Evolutionary conservation across 2,888 invertebrate species (phyloP), one percentile per base, ranked within the genome.

Genomic region (Phymatocera aterrima): DNA sequence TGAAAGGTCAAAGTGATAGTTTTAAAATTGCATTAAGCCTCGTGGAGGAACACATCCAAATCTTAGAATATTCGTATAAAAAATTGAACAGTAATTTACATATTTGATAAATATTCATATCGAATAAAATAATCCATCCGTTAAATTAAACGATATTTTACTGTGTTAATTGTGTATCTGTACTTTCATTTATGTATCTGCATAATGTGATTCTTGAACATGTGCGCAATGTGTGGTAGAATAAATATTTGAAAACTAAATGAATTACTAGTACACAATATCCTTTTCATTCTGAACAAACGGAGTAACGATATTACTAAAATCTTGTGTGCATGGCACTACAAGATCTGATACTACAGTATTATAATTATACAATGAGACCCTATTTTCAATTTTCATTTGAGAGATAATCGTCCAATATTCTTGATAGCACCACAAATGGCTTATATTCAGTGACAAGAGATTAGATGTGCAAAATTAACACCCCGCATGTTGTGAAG

Each of bases 21-120:
- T 89, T 88, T 79, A 80, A 79, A 77, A 82, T 88, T 54, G 87
- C 87, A 31, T 81, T 83, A 31, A 54, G 51, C 80, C 82, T 89
- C 57, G 51, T 87, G 4, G 80, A 86, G 60, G 88, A 88, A 77
- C 85, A 85, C 61, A 74, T 87, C 78, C 68, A 68, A 43, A 79
- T 87, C 79, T 81, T 87, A 61, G 77, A 81, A 80, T 72, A 78
- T 18, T 81, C 82, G 40, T 79, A 78, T 2, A 70, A 60, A 15
- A 31, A 34, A 28, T 78, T 83, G 3, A 37, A 15, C 15, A 40
- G 51, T 77, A 65, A 61, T 77, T 72, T 80, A 18, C 28, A 64
- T 68, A 77, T 60, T 65, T 60, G 18, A 60, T 24, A 75, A 57
- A 51, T 46, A 8, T 15, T 54, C 51, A 43, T 57, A 40, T 1